Evolutionary conservation across 64 coral and sea anemone species (phyloP), one percentile per base, ranked within the genome.

Genomic region (Pachyseris speciosa): DNA sequence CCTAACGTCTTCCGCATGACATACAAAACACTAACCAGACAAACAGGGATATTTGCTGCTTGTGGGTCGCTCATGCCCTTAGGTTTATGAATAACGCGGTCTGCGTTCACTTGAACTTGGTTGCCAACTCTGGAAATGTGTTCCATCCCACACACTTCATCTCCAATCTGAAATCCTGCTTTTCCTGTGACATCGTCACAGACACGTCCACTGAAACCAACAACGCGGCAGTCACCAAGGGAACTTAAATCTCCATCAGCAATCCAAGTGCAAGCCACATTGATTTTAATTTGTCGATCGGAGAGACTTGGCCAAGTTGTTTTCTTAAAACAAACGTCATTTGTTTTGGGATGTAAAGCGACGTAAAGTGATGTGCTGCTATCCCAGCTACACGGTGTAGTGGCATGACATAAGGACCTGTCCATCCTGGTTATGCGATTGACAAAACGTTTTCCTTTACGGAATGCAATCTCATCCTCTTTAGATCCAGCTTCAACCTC

Each of bases 401-500:
- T 13, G 26, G 71, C 19, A 12, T 45, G 42, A 27, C n/a, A 16
- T 27, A 41, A 45, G 22, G 40, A 74, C 20, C 3, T 47, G 9
- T 74, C 55, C 25, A 91, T 38, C 84, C 88, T 68, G 15, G 37
- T 79, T 8, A 90, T 38, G 42, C 80, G 87, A 66, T 95, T 95
- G 11, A 86, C 93, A 86, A 90, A 90, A 9, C 93, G 72, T 53
- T 72, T 95, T 69, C 72, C 81, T 26, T 20, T 88, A 69, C 93
- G 83, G 28, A 84, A 74, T 12, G 77, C 92, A 64, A 89, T 67
- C 83, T 94, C 92, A 75, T 94, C 86, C 8, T 94, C 92, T 13
- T 24, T 9, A 5, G 71, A 26, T 9, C 3, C 39, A 27, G 71
- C 71, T 74, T 74, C 37, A 43, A 48, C 71, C 40, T 74, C 71